phyloP scores from a whole-genome alignment of 2,113 vertebrate species.

The Epinephelus moara region DNA sequence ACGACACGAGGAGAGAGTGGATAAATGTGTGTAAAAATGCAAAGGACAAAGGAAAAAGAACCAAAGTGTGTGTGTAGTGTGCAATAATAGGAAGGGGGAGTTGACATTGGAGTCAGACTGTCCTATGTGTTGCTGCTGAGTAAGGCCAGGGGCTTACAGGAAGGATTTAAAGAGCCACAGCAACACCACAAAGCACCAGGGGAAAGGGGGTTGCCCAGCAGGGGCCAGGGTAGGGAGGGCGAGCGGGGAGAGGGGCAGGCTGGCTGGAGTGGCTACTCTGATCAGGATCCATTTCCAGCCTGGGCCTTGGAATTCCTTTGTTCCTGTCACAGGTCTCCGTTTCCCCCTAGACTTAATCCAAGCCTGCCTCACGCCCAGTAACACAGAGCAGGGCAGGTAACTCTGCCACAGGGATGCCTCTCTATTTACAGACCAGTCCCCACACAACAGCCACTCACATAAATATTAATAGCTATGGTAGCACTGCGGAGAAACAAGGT shows the following conservation, averaged over 20 bases:
- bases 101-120: constrained; percentile 72
- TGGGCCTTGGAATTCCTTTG: constrained; percentile 82
- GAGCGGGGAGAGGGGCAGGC: constrained; percentile 39
- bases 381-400: constrained; percentile 80
- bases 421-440: constrained; percentile 76
- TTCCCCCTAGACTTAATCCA: constrained; percentile 78
- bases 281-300: constrained; percentile 82
- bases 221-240: constrained; percentile 63
- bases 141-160: constrained; percentile 74
- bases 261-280: constrained; percentile 73
- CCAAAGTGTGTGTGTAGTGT: constrained; percentile 18
- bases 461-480: constrained; percentile 58
- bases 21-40: neutral
- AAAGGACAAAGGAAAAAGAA: constrained; percentile 2
- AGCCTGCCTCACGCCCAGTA: constrained; percentile 76
- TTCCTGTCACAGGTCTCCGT: constrained; percentile 82
- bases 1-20: constrained; percentile 2
- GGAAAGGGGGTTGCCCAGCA: constrained; percentile 72
- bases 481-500: constrained; percentile 37
- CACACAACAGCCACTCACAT: constrained; percentile 51
- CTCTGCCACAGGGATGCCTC: constrained; percentile 76
- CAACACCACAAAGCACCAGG: constrained; percentile 78
- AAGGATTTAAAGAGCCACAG: constrained; percentile 76
- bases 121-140: constrained; percentile 71
- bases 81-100: constrained; percentile 46